Evolutionary conservation across 2,888 invertebrate genomes (phyloP).

Genomic region (Tachystola acroxantha): DNA sequence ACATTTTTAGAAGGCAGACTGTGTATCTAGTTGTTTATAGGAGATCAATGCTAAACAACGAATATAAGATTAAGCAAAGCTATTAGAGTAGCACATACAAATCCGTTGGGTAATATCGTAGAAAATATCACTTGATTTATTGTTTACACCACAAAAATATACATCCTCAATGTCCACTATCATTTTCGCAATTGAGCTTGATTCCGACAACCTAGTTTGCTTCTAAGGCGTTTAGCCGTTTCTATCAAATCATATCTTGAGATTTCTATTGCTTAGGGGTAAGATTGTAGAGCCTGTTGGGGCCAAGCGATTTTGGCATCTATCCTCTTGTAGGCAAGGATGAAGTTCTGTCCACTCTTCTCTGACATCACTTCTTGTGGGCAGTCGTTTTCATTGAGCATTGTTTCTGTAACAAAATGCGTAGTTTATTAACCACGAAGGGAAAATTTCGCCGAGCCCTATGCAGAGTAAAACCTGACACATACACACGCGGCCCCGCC

Average conservation of each 20-base stretch:
- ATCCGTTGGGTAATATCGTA: slow-evolving; percentile 51
- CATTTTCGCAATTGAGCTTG: slow-evolving; percentile 36
- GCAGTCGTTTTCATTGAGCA: slow-evolving; percentile 92
- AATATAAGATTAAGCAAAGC: slow-evolving; percentile 47
- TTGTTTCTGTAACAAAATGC: slow-evolving; percentile 84
- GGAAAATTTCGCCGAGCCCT: too few relatives aligned
- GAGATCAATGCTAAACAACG: slow-evolving; percentile 22
- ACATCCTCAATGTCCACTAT: slow-evolving; percentile 4
- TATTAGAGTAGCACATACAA: slow-evolving; percentile 36
- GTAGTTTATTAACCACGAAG: too few relatives aligned
- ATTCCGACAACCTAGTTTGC: slow-evolving; percentile 15
- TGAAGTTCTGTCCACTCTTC: slow-evolving; percentile 88
- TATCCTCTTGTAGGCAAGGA: slow-evolving; percentile 95
- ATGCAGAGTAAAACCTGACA: too few relatives aligned
- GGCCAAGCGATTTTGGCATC: slow-evolving; percentile 99
- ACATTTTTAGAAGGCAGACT: too few relatives aligned
- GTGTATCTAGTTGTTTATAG: too few relatives aligned
- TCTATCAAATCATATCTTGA: slow-evolving; percentile 9
- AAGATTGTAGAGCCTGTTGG: slow-evolving; percentile 72
- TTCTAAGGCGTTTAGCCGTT: slow-evolving; percentile 7
- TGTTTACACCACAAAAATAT: slow-evolving; percentile 61
- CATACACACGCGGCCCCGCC: too few relatives aligned
- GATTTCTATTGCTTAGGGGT: slow-evolving; percentile 35
- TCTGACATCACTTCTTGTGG: slow-evolving; percentile 91
- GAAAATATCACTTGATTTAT: slow-evolving; percentile 69